Evolutionary conservation across 2,888 invertebrate genomes (phyloP), one percentile per base, ranked within the genome.

Genomic region (Agrypnus murinus): DNA sequence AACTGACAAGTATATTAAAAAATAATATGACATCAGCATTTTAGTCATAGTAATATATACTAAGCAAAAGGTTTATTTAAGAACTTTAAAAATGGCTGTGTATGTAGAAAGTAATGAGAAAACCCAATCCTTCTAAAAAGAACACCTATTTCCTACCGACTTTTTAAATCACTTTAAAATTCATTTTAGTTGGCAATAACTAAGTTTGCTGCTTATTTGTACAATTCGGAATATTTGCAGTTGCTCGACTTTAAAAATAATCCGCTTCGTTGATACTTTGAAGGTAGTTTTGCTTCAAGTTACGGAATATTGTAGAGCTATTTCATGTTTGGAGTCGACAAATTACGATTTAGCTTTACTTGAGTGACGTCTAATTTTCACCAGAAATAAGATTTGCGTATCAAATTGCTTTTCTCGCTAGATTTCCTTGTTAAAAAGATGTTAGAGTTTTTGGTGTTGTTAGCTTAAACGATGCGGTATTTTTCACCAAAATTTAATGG

Each of bases 331-430:
- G 46, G 48, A 63, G 62, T 48, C 62, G 65, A 45, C 57, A 60
- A 60, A 60, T 67, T 67, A 67, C 50, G 31, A 67, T 60, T 60
- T 60, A 60, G 53, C 60, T 60, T 60, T 50, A 50, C 67, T 67
- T 67, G 60, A 67, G 53, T 67, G 67, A 67, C 67, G 60, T 67
- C 53, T 53, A 67, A 67, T 67, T 67, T 67, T 67, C 67, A 25
- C 43, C 36, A 60, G 60, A 62, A 60, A 60, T 60, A 53, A 40
- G 60, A 67, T 67, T 67, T 67, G 67, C 67, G 58, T 66, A 67
- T 67, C 53, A 67, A 67, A 67, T 66, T 67, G 55, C 60, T 60
- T 67, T 50, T 53, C 43, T 40, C 58, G 60, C 48, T 60, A 60
- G 67, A 53, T 50, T 67, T 67, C 50, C 67, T 53, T 60, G 67